Conservation (phyloP, 1,140 invertebrate genomes). For the Heliconius hewitsoni region DNA sequence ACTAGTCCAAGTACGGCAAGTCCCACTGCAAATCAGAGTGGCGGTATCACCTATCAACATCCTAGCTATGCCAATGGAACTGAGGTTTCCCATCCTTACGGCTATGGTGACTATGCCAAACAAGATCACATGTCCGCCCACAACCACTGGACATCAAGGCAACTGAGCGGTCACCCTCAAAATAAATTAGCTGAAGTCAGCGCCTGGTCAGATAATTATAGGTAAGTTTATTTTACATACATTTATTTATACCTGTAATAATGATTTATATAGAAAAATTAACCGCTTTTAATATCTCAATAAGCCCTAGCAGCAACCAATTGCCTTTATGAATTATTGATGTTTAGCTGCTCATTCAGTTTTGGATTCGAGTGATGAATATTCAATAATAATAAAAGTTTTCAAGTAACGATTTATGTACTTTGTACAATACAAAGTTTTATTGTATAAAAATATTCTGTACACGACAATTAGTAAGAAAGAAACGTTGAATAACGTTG, state of each 20-base stretch:
- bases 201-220: conserved; percentile 80
- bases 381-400: conserved; percentile 63
- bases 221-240: conserved; percentile 58
- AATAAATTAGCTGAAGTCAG: conserved; percentile 78
- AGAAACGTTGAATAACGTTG: background rate
- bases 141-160: conserved; percentile 75
- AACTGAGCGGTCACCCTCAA: conserved; percentile 67
- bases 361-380: conserved; percentile 56
- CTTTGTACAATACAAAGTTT: background rate
- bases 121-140: conserved; percentile 75
- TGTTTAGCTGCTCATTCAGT: conserved; percentile 57
- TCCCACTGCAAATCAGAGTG: conserved; percentile 62
- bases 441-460: background rate
- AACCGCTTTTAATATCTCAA: conserved; percentile 55
- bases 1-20: conserved; percentile 68
- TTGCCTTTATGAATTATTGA: conserved; percentile 72
- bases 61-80: conserved; percentile 65
- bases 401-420: conserved; percentile 1
- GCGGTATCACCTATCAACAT: conserved; percentile 69
- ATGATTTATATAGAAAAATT: conserved; percentile 39
- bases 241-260: conserved; percentile 26
- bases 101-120: conserved; percentile 74
- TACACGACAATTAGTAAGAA: background rate
- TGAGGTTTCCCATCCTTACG: conserved; percentile 69
- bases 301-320: conserved; percentile 56